phyloP scores from a whole-genome alignment of 2,888 invertebrate genomes.

The Andrena bucephala region DNA sequence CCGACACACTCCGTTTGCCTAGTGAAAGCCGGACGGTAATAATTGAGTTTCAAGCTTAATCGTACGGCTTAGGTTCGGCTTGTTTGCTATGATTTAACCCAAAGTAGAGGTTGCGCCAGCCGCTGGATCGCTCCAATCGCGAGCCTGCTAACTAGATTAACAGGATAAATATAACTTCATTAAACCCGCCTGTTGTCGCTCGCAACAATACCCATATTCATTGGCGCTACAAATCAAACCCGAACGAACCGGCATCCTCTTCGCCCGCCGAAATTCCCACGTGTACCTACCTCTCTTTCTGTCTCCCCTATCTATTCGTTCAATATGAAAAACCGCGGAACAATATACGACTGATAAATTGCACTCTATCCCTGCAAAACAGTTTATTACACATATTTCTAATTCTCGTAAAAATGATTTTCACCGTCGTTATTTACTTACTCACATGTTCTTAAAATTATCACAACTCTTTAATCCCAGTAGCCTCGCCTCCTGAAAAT shows the following conservation, averaged over 20 bases:
- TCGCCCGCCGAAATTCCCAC: background rate
- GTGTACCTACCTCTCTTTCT: background rate
- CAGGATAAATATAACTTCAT: conserved; percentile 43
- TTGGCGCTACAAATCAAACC: background rate
- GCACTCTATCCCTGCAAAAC: too few species aligned
- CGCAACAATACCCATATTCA: conserved; percentile 1
- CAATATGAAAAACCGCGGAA: background rate
- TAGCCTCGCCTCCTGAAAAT: background rate
- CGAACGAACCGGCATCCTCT: background rate
- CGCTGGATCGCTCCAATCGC: conserved; percentile 23
- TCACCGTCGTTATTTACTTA: too few species aligned
- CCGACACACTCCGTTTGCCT: conserved; percentile 47
- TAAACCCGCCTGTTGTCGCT: conserved; percentile 9
- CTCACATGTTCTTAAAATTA: too few species aligned
- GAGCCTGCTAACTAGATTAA: conserved; percentile 43
- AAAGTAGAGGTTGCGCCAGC: conserved; percentile 47
- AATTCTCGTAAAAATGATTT: too few species aligned
- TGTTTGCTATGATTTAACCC: conserved; percentile 54
- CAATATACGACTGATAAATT: too few species aligned
- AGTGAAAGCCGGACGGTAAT: conserved; percentile 48
- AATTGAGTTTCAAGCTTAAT: conserved; percentile 63
- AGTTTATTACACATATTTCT: too few species aligned
- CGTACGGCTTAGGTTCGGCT: conserved; percentile 46
- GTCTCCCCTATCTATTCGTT: background rate
- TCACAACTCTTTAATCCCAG: background rate